phyloP scores from a whole-genome alignment of 2,888 invertebrate genomes.

The Spialia ferax region DNA sequence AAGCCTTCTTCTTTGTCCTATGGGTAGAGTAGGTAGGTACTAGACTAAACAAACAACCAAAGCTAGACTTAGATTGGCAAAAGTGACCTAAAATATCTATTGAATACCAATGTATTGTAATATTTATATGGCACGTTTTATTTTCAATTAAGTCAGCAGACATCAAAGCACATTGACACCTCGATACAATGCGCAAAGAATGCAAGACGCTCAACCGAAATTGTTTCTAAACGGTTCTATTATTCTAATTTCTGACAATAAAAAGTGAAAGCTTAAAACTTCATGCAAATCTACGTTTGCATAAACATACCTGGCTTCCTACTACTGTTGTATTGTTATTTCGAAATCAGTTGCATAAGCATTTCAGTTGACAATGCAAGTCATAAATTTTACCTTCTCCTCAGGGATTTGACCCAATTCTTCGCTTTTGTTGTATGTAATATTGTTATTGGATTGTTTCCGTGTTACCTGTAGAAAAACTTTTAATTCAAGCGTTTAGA shows the following conservation, averaged over 20 bases:
- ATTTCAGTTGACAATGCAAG: slow-evolving; percentile 60
- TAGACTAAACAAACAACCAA: too few species aligned
- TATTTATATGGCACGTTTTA: slow-evolving; percentile 8
- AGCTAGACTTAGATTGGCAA: background rate
- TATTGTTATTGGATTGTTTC: slow-evolving; percentile 56
- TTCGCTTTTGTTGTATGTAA: slow-evolving; percentile 56
- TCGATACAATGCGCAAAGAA: slow-evolving; percentile 41
- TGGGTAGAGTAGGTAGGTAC: too few species aligned
- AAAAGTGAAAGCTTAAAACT: slow-evolving; percentile 75
- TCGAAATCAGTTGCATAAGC: slow-evolving; percentile 62
- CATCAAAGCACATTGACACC: slow-evolving; percentile 26
- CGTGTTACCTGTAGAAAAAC: slow-evolving; percentile 62
- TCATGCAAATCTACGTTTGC: slow-evolving; percentile 70
- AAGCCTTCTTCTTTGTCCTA: too few species aligned
- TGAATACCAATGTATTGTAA: slow-evolving; percentile 1
- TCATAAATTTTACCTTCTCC: slow-evolving; percentile 67
- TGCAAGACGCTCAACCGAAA: slow-evolving; percentile 49
- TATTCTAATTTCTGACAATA: slow-evolving; percentile 67
- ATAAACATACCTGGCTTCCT: slow-evolving; percentile 65
- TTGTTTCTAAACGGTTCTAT: slow-evolving; percentile 57
- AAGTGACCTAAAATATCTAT: background rate
- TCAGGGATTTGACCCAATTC: slow-evolving; percentile 63
- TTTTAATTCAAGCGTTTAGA: slow-evolving; percentile 2
- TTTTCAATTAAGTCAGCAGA: slow-evolving; percentile 18
- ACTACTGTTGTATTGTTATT: slow-evolving; percentile 53